A percentile compares a stretch with the other conserved stretches of the same genome.
Evolutionary conservation across 2,113 vertebrate genomes (phyloP).

Genomic region (Pelmatolapia mariae): DNA sequence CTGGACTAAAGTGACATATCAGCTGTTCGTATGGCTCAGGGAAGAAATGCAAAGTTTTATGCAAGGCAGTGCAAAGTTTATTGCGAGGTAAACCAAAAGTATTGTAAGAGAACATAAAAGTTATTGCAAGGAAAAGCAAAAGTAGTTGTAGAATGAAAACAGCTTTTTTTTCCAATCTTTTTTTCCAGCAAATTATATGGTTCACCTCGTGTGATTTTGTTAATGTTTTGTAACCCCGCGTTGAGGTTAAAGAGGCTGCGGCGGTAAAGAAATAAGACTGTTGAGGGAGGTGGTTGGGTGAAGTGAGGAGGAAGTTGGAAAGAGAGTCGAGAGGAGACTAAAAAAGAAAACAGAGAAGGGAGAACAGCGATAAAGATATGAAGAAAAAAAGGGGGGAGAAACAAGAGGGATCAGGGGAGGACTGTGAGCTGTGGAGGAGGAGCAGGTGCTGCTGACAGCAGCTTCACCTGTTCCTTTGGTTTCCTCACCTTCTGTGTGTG

Average conservation of each 20-base stretch:
- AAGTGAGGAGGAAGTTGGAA: not conserved
- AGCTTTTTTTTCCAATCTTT: not conserved
- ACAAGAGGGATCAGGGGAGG: not conserved
- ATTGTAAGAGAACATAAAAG: not conserved
- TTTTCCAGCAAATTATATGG: not conserved
- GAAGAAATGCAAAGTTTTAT: not conserved
- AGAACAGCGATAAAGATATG: not conserved
- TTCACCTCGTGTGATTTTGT: not conserved
- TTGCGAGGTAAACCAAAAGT: not conserved
- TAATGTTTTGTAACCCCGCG: not conserved
- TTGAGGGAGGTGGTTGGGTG: not conserved
- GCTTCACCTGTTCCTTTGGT: slow-evolving; percentile 39
- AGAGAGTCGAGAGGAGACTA: not conserved
- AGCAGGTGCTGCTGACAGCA: slow-evolving; percentile 47
- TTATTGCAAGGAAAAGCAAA: not conserved
- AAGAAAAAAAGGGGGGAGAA: not conserved
- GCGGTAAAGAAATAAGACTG: not conserved
- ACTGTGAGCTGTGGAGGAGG: slow-evolving; percentile 1
- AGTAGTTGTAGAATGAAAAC: not conserved
- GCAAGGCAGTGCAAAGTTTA: not conserved
- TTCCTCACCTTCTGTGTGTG: not conserved
- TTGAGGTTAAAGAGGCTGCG: not conserved
- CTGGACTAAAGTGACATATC: not conserved
- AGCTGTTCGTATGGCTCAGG: not conserved
- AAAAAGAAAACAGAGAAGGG: not conserved